Percentiles rank a stretch among this genome's conserved stretches.
phyloP scores from a whole-genome alignment of 2,888 invertebrate species.

The Brachycybe producta region DNA sequence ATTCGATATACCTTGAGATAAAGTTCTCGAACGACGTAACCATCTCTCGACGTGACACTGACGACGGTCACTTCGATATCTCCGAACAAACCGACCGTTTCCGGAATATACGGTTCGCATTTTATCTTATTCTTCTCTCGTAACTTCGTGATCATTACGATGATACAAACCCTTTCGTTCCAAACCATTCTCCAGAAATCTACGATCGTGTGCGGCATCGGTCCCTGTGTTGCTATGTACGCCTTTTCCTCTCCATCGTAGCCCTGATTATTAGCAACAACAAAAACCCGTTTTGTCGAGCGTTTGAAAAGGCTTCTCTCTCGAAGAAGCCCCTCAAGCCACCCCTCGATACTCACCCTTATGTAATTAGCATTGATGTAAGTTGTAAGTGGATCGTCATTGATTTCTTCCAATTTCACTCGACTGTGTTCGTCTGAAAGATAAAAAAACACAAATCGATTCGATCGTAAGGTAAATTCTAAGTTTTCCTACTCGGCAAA shows the following conservation, averaged over 20 bases:
- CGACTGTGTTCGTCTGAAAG: constrained; percentile 59
- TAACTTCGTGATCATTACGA: constrained; percentile 85
- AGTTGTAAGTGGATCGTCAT: constrained; percentile 46
- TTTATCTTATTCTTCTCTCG: constrained; percentile 63
- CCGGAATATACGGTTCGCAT: constrained; percentile 79
- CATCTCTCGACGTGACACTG: constrained; percentile 39
- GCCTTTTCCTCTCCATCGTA: constrained; percentile 73
- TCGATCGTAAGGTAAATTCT: background rate
- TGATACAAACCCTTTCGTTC: constrained; percentile 43
- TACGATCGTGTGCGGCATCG: constrained; percentile 70
- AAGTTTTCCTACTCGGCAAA: constrained; percentile 26
- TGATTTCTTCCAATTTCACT: constrained; percentile 50
- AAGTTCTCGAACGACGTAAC: constrained; percentile 43
- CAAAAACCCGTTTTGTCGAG: constrained; percentile 20
- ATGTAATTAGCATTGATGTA: constrained; percentile 93
- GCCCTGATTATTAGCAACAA: constrained; percentile 46
- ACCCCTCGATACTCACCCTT: constrained; percentile 45
- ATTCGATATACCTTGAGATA: constrained; percentile 41
- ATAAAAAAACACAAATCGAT: constrained; percentile 11
- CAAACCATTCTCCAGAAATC: constrained; percentile 86
- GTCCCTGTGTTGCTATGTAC: constrained; percentile 88
- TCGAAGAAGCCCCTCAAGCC: background rate
- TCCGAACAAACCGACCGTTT: constrained; percentile 33
- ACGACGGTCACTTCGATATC: constrained; percentile 40
- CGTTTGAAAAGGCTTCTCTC: background rate